Conservation (phyloP, 1,140 invertebrate species). For the Carposina sasakii region DNA sequence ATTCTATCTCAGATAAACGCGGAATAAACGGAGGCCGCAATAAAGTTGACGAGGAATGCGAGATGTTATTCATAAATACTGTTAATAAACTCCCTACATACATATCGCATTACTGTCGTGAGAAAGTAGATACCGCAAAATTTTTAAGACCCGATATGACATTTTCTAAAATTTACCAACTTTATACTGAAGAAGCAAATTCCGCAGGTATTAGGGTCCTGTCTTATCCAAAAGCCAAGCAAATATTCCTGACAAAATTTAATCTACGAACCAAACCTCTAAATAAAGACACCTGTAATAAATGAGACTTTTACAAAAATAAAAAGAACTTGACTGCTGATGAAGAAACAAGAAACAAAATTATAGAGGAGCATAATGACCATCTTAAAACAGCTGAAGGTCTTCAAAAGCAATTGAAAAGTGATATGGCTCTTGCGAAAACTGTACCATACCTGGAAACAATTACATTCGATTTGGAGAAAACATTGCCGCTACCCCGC, state of each 20-base stretch:
- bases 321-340: too few relatives aligned
- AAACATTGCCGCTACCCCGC: slow-evolving; percentile 41
- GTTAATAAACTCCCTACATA: not conserved
- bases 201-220: too few relatives aligned
- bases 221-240: not conserved
- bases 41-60: too few relatives aligned
- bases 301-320: slow-evolving; percentile 16
- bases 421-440: slow-evolving; percentile 15
- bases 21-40: too few relatives aligned
- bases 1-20: too few relatives aligned
- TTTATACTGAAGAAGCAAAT: not conserved
- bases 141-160: not conserved
- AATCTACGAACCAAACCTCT: slow-evolving; percentile 15
- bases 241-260: not conserved
- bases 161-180: not conserved
- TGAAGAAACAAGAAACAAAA: slow-evolving; percentile 7
- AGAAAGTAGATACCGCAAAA: not conserved
- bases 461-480: slow-evolving; percentile 42
- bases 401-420: slow-evolving; percentile 8
- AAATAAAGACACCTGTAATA: slow-evolving; percentile 15
- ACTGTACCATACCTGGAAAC: slow-evolving; percentile 14
- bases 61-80: not conserved
- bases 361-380: slow-evolving; percentile 1
- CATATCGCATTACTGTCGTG: not conserved
- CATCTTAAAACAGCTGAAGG: slow-evolving; percentile 6